phyloP scores from a whole-genome alignment of 1,140 invertebrate genomes.

The Drosophila subobscura region DNA sequence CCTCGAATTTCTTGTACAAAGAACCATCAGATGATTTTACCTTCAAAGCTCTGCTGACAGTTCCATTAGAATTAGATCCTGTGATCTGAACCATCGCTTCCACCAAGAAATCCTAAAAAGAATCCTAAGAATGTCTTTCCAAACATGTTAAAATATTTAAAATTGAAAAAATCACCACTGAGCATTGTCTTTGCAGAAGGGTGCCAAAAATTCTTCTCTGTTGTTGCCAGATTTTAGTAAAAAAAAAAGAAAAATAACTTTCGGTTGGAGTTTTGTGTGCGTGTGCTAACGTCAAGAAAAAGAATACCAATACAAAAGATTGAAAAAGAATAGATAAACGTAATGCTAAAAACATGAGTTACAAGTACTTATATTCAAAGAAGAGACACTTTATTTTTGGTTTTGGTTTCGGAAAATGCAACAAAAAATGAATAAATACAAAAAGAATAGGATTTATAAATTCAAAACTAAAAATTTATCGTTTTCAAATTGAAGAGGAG shows the following conservation, averaged over 20 bases:
- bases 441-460: neutral
- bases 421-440: conserved; percentile 29
- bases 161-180: no score
- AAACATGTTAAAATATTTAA: neutral
- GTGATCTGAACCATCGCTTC: no score
- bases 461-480: conserved; percentile 12
- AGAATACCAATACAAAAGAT: conserved; percentile 20
- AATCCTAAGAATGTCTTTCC: neutral
- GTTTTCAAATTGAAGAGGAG: conserved; percentile 31
- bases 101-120: no score
- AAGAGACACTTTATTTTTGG: conserved; percentile 64
- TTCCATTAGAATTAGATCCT: neutral
- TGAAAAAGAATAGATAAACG: conserved; percentile 23
- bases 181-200: no score
- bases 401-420: conserved; percentile 64
- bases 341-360: conserved; percentile 2
- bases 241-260: conserved; percentile 54
- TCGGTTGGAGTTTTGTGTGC: conserved; percentile 83
- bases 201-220: conserved; percentile 27
- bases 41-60: no score
- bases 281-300: conserved; percentile 79
- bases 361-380: conserved; percentile 22
- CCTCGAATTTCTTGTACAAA: no score
- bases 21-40: no score
- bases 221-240: conserved; percentile 62